Base-by-base conservation (phyloP, 2,797 vertebrate species). In the Labeo calbasu region DNA sequence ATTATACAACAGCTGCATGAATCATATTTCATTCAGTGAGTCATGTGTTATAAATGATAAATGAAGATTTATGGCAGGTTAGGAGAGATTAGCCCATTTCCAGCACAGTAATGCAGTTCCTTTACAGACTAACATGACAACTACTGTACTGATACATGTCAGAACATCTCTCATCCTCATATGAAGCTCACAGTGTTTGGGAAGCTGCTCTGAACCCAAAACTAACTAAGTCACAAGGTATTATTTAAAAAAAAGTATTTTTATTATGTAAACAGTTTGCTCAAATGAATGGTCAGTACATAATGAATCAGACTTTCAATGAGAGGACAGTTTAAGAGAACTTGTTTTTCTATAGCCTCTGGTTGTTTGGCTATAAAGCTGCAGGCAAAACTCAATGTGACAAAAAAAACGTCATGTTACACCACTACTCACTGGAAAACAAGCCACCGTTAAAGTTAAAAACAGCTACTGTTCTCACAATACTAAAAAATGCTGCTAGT, bases 1-100 rank as follows among this genome's bases (percentile, higher is more conserved):
- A 79, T 79, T 79, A 68, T 79, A 79, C 63, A 79, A 79, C 77
- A 79, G 63, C 61, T 79, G 63, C 63, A 32, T 23, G 46, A 68
- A 68, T 79, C 77, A 68, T 79, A 53, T 51, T 68, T 79, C 63
- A 79, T 79, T 68, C 48, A 51, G 46, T 66, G 77, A 68, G 28
- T 79, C 77, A 66, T 79, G 25, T 36, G 8, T 15, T 53, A 28
- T 65, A 65, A 66, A 79, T 28, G 12, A 59, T 43, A 40, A 76
- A 76, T 55, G 3, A 32, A 17, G 63, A 57, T 76, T 40, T 68
- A 51, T 25, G 25, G 43, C n/a, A n/a, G 77, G 40, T 76, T 79
- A 40, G 36, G 4, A n/a, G 19, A 36, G 77, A 79, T 79, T 79
- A 79, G 25, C 46, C 46, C 25, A 51, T 66, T 79, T 66, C 19